phyloP scores from a whole-genome alignment of 2,797 vertebrate genomes.

The Hoplostethus atlanticus region DNA sequence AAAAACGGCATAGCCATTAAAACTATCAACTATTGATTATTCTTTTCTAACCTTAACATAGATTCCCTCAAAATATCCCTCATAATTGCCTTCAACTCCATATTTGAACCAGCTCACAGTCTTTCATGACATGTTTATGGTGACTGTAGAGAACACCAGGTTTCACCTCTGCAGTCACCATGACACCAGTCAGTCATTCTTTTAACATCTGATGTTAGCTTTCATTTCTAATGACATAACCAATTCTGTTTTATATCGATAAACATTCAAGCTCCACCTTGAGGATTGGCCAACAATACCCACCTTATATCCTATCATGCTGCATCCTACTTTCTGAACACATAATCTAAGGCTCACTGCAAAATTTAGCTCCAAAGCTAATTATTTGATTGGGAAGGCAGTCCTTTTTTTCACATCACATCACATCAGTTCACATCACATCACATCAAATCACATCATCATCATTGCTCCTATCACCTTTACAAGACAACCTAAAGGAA shows the following conservation, averaged over 20 bases:
- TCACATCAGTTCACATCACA: no score
- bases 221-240: no score
- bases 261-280: neutral
- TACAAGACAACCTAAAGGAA: constrained; percentile 31
- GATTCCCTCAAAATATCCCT: neutral
- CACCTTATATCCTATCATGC: no score
- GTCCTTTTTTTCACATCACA: no score
- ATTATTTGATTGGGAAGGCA: no score
- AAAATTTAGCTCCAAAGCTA: no score
- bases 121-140: neutral
- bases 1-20: neutral
- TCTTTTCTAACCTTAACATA: neutral
- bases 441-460: neutral
- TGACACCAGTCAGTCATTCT: no score
- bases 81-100: neutral
- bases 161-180: no score
- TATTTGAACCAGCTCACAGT: neutral
- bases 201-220: neutral
- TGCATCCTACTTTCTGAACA: no score
- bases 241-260: neutral
- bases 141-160: no score
- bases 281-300: neutral
- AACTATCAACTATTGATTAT: neutral
- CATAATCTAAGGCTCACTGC: neutral
- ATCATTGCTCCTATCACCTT: constrained; percentile 8